phyloP scores from a whole-genome alignment of 2,797 vertebrate genomes.

The Danio albolineatus region DNA sequence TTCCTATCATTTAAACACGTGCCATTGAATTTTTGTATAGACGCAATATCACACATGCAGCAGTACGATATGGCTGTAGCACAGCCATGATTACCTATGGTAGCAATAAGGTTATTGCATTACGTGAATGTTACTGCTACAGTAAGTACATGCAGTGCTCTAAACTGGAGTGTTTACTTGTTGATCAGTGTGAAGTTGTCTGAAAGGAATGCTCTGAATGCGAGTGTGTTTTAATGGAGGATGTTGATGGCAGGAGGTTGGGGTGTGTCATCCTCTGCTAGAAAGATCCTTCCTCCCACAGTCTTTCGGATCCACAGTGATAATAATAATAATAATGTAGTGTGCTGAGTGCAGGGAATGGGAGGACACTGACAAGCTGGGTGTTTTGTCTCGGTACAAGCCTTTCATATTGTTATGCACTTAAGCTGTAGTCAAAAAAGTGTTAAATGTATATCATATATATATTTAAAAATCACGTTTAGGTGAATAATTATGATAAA shows the following conservation, averaged over 20 bases:
- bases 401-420: neutral
- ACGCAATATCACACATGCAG: too few relatives aligned
- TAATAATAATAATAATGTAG: constrained; percentile 21
- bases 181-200: neutral
- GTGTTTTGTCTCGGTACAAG: neutral
- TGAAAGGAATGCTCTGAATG: constrained; percentile 10
- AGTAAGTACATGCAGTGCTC: too few relatives aligned
- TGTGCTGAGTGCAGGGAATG: neutral
- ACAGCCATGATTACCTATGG: too few relatives aligned
- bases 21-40: too few relatives aligned
- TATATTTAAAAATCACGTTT: too few relatives aligned
- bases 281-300: constrained; percentile 11
- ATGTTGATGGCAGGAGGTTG: constrained; percentile 12
- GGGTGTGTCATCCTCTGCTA: constrained; percentile 36
- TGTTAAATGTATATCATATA: neutral
- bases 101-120: too few relatives aligned
- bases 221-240: constrained; percentile 19
- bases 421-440: neutral
- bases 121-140: too few relatives aligned
- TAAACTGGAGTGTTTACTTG: too few relatives aligned
- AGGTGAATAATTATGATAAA: neutral
- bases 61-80: too few relatives aligned
- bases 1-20: too few relatives aligned
- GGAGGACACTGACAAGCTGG: neutral
- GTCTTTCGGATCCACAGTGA: neutral